These are phyloP conservation scores for Rhodeus uyekii DNA, from an alignment of 2,797 vertebrate species.

Conservation along the genomic window DNA sequence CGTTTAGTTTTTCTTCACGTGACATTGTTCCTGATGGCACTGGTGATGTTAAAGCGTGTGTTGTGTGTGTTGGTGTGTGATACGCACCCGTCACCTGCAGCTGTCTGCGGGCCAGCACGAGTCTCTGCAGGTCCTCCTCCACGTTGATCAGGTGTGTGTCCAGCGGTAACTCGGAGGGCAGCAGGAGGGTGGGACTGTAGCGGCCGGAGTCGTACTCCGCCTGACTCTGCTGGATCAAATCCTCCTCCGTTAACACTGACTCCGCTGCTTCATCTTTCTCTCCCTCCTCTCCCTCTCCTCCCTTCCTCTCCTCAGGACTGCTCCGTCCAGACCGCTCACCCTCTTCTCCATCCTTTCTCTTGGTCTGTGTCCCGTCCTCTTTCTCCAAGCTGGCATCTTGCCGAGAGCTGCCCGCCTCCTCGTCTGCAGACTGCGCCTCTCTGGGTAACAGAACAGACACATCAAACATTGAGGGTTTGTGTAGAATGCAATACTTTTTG, in stretches of 20 bases:
- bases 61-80: not conserved
- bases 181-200: constrained; percentile 91
- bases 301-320: constrained; percentile 31
- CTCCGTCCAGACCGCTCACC: constrained; percentile 32
- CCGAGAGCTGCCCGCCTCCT: constrained; percentile 52
- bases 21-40: too few relatives aligned
- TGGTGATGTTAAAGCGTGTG: not conserved
- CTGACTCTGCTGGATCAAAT: constrained; percentile 96
- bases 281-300: constrained; percentile 61
- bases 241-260: constrained; percentile 94
- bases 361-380: constrained; percentile 36
- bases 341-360: constrained; percentile 7
- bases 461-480: not conserved
- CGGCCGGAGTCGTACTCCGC: constrained; percentile 92
- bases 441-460: constrained; percentile 19
- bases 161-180: constrained; percentile 85
- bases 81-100: constrained; percentile 88
- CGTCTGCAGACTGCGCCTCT: constrained; percentile 8
- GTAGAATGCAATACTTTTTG: not conserved
- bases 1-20: too few relatives aligned
- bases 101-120: constrained; percentile 87
- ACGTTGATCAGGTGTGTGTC: constrained; percentile 87
- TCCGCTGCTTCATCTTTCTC: constrained; percentile 78
- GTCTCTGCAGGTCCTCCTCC: constrained; percentile 85
- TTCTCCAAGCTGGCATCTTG: constrained; percentile 19